Evolutionary conservation across 1,140 invertebrate species (phyloP).

Genomic region (Antheraea pernyi): DNA sequence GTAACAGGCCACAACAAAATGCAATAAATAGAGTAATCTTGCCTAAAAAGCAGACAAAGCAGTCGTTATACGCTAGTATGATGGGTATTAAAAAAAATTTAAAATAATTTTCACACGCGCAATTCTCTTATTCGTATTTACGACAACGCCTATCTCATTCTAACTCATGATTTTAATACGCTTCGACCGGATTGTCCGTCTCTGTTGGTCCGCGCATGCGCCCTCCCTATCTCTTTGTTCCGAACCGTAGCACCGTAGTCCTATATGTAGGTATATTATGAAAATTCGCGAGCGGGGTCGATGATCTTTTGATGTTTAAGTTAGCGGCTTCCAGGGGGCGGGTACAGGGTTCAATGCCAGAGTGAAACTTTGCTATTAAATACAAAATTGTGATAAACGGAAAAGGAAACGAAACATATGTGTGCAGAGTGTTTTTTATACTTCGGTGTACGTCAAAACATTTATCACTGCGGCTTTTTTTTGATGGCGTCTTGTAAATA

Average conservation of each 20-base stretch:
- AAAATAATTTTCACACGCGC: neutral
- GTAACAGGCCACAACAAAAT: too few species aligned
- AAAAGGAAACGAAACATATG: neutral
- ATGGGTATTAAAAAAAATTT: neutral
- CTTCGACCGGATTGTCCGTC: constrained; percentile 33
- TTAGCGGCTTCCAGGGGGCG: neutral
- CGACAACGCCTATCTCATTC: constrained; percentile 27
- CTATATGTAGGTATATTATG: constrained; percentile 16
- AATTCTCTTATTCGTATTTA: constrained; percentile 28
- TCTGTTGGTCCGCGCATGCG: constrained; percentile 35
- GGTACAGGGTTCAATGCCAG: neutral
- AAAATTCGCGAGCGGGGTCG: constrained; percentile 5
- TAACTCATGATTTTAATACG: constrained; percentile 6
- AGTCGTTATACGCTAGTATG: neutral
- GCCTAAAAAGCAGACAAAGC: neutral
- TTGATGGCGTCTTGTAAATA: too few species aligned
- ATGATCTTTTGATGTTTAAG: constrained; percentile 5
- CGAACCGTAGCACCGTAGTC: neutral
- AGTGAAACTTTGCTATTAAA: neutral
- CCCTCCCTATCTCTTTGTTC: constrained; percentile 30
- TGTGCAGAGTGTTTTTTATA: too few species aligned
- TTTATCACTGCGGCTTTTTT: neutral
- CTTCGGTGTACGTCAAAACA: too few species aligned
- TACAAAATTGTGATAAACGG: neutral
- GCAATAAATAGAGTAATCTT: too few species aligned